Evolutionary conservation across 92 coral and sea anemone species (phyloP), one percentile per base, ranked within the genome.

Genomic region (Phymanthus crucifer): DNA sequence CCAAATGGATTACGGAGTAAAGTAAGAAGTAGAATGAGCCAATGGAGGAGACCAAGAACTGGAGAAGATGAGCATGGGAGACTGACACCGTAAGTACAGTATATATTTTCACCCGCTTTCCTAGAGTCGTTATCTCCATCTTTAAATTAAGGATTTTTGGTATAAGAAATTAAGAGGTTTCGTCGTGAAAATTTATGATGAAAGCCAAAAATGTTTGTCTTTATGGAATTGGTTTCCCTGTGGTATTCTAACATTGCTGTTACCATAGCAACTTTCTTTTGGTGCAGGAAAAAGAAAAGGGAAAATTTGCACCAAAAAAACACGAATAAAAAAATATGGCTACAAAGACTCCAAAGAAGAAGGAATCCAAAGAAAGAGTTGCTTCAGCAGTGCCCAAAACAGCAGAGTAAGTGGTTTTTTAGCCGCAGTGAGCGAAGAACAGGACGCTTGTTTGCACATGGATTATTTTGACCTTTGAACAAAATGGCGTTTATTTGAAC

Each of bases 301-400:
- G 56, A 50, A 80, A 77, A 45, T 67, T 71, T 77, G 40, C 33
- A 77, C 74, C 27, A 73, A 33, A 18, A 0, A 3, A 71, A 45
- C 77, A 6, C 19, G 18, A 31, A 29, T 34, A 36, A 29, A 32
- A 54, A 81, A 89, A 50, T 38, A 96, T 96, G 99, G 96, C 99
- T 67, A 86, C 99, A 50, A 96, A 96, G 81, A 92, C 96, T 8
- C 97, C 97, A 56, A 96, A 96, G 76, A 96, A 96, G 89, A 96
- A 96, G 82, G 99, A 96, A 83, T 96, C 99, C 5, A 96, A 89
- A 52, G 99, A 96, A 74, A 84, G 99, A 40, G 98, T 93, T 37
- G 85, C 98, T 23, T 96, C 99, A 11, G 95, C 97, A 26, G 99
- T 80, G 16, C 83, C 89, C 10, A 96, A 93, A 77, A 83, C 96